Conservation (phyloP, 2,888 invertebrate species). For the Adelognathus sp. region DNA sequence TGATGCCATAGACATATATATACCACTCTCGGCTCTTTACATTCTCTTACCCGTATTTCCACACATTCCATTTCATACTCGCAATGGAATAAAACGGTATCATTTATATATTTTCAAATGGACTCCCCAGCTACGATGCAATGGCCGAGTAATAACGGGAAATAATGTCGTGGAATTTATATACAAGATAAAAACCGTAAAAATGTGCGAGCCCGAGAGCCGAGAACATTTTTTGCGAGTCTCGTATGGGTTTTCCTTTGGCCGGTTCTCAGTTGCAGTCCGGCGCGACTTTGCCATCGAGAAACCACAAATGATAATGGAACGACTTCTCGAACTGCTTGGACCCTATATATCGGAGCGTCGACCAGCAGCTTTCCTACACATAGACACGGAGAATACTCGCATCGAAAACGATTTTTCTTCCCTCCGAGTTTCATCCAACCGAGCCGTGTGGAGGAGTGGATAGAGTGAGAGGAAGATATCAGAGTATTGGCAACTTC, state of each 20-base stretch:
- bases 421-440: conserved; percentile 23
- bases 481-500: conserved; percentile 44
- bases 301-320: conserved; percentile 37
- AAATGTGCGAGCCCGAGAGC: no score
- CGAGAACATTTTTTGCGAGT: not conserved
- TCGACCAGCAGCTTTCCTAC: conserved; percentile 6
- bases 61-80: not conserved
- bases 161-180: no score
- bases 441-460: not conserved
- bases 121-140: no score
- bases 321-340: conserved; percentile 14
- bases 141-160: no score
- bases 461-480: not conserved
- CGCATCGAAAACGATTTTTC: conserved; percentile 36
- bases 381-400: not conserved
- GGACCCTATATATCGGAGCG: conserved; percentile 24
- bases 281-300: not conserved
- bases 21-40: not conserved
- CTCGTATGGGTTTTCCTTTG: not conserved
- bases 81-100: not conserved
- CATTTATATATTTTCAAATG: not conserved
- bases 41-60: not conserved
- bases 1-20: not conserved
- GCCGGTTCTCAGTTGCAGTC: not conserved
- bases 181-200: no score